phyloP scores from a whole-genome alignment of 2,888 invertebrate genomes.

The Anthophora plumipes region DNA sequence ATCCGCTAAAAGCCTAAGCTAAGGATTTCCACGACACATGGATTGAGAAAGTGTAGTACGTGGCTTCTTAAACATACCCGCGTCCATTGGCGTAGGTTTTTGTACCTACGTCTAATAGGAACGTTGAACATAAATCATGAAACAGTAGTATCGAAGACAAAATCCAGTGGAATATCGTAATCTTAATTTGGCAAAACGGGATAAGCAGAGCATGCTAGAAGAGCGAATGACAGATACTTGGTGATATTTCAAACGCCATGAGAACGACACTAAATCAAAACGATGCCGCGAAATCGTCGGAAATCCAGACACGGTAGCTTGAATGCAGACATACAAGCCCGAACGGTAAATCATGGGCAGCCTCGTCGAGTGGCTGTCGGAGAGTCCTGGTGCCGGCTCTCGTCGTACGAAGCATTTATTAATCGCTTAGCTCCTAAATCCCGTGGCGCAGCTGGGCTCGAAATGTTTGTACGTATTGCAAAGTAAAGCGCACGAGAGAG shows the following conservation, averaged over 20 bases:
- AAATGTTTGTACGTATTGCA: constrained; percentile 81
- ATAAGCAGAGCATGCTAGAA: no score
- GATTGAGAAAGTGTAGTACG: no score
- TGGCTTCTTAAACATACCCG: no score
- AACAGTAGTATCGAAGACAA: no score
- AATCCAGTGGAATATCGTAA: constrained; percentile 10
- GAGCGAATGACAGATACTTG: constrained; percentile 61
- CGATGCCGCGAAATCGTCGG: constrained; percentile 72
- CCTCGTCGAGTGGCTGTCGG: constrained; percentile 75
- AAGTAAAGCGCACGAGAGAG: constrained; percentile 71
- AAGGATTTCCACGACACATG: no score
- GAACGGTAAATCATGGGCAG: constrained; percentile 72
- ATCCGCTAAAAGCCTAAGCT: no score
- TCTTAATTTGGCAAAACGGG: constrained; percentile 31
- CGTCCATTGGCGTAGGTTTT: no score
- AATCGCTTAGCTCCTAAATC: constrained; percentile 83
- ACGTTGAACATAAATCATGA: no score
- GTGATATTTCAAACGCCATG: constrained; percentile 64
- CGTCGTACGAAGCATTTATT: constrained; percentile 79
- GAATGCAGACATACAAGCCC: constrained; percentile 69
- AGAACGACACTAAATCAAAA: constrained; percentile 69
- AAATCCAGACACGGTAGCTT: constrained; percentile 71
- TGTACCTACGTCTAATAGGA: no score
- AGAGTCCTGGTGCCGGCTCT: constrained; percentile 69
- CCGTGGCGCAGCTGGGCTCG: constrained; percentile 81